Base-by-base conservation (phyloP, 1,140 invertebrate species). In the Drosophila baimaii region DNA sequence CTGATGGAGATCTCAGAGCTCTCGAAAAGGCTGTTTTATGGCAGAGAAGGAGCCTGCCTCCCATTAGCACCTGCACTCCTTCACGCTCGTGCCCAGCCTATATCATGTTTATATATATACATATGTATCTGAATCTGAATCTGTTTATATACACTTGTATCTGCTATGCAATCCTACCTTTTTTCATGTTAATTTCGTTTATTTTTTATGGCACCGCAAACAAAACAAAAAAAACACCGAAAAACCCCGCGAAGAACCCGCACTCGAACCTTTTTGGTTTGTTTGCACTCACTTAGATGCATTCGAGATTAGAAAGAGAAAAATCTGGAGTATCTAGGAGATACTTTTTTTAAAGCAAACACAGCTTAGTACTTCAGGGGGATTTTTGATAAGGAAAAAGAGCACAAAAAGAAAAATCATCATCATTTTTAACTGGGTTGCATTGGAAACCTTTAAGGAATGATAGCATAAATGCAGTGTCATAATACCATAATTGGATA, bases 281-380 rank as follows among this genome's bases (percentile, higher is more conserved):
- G 69, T 71, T 72, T 71, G 69, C 52, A 39, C 21, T 72, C 17
- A 39, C 65, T 71, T 35, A 35, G 69, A 71, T 71, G 33, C 27
- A 8, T 21, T 58, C 31, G 35, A 71, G 69, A 72, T 72, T 72
- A 71, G 27, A 13, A n/a, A 19, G n/a, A 10, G n/a, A 5, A 21
- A 39, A 63, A 71, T 72, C 69, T 71, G 69, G 66, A 72, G 69
- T 72, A 71, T 41, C 63, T 29, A 27, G 44, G 41, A 44, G 43
- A 31, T 44, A 21, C 44, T 51, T 17, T 70, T 70, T 19, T 8
- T 9, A 58, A 21, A 21, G 51, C 33, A 71, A 71, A 71, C 17
- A 71, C 3, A 33, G 65, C 41, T 17, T n/a, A 9, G 23, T 8
- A 31, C 46, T 49, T 49, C n/a, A n/a, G n/a, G 9, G 25, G n/a